These are phyloP conservation scores for Dexiosoma caninum DNA, from an alignment of 2,888 invertebrate genomes.

Conservation along the genomic window DNA sequence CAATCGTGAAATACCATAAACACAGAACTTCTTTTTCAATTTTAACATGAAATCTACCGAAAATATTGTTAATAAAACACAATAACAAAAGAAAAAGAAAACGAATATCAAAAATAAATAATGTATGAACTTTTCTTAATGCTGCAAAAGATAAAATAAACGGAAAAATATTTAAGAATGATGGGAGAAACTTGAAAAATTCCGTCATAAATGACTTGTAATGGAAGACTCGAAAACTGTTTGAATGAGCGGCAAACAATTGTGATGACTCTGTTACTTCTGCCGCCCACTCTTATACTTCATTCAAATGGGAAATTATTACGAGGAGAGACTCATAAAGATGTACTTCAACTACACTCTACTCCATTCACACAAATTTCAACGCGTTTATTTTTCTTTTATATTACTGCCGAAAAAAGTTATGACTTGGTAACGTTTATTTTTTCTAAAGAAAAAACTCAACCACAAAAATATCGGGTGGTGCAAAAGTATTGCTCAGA, in stretches of 20 bases:
- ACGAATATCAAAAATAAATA: conserved; percentile 52
- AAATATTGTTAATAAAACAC: not conserved
- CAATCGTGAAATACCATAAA: not conserved
- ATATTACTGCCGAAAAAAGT: not conserved
- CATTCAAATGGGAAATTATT: conserved; percentile 40
- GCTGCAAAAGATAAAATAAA: not conserved
- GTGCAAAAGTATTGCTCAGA: no score
- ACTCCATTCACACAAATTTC: not conserved
- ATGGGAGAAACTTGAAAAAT: conserved; percentile 1
- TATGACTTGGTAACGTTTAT: conserved; percentile 1
- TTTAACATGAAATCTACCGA: conserved; percentile 10
- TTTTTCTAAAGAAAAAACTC: not conserved
- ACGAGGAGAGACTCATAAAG: conserved; percentile 5
- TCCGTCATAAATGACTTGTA: conserved; percentile 26
- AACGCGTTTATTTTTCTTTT: conserved; percentile 25
- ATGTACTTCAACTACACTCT: no score
- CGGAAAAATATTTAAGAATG: not conserved
- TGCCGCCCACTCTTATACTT: not conserved
- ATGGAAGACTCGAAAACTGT: conserved; percentile 14
- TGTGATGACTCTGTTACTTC: conserved; percentile 2
- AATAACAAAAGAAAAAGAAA: conserved; percentile 11
- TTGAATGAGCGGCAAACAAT: conserved; percentile 17
- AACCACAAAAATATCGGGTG: no score
- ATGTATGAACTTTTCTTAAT: conserved; percentile 41
- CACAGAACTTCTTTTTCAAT: not conserved